Evolutionary conservation across 2,888 invertebrate genomes (phyloP).

Genomic region (Conomelus anceps): DNA sequence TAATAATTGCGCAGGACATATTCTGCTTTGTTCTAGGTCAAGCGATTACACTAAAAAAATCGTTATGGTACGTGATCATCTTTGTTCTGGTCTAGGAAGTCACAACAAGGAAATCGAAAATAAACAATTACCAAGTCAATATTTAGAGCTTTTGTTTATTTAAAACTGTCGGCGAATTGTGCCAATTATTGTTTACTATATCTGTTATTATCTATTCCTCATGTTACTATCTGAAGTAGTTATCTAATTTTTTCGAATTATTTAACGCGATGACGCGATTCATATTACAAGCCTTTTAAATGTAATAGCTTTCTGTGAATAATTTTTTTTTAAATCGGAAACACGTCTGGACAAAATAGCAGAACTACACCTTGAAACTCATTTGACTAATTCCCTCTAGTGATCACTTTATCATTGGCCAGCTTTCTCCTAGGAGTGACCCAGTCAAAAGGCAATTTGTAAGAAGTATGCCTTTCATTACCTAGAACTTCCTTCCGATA

Average conservation of each 20-base stretch:
- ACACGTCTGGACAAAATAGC: too few relatives aligned
- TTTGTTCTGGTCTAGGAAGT: background rate
- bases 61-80: background rate
- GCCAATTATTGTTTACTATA: background rate
- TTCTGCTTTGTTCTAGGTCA: background rate
- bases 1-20: background rate
- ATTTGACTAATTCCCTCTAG: too few relatives aligned
- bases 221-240: background rate
- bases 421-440: too few relatives aligned
- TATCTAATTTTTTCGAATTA: background rate
- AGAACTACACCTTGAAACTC: too few relatives aligned
- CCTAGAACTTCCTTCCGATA: too few relatives aligned
- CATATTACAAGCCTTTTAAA: background rate
- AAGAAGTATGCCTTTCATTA: too few relatives aligned
- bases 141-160: background rate
- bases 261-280: background rate
- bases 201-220: background rate
- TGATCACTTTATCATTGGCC: too few relatives aligned
- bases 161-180: background rate
- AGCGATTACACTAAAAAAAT: background rate
- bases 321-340: background rate
- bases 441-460: too few relatives aligned
- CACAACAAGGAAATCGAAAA: background rate
- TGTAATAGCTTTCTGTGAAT: background rate
- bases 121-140: background rate